phyloP scores from a whole-genome alignment of 2,888 invertebrate species.

The Andrena hattorfiana region DNA sequence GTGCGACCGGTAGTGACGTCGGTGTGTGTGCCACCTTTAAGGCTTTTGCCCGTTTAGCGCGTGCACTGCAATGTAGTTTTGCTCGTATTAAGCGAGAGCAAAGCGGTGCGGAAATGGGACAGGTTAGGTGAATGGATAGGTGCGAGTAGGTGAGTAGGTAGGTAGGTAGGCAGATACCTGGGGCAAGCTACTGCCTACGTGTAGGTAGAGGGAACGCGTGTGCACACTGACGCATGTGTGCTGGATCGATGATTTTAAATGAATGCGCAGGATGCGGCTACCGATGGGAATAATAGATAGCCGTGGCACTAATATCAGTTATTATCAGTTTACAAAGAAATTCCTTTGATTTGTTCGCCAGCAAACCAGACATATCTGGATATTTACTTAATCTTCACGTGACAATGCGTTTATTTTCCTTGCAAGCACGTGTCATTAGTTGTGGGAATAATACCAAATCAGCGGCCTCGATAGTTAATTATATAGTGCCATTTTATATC shows the following conservation, averaged over 20 bases:
- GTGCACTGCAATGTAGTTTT: constrained; percentile 37
- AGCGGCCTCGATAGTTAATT: too few species aligned
- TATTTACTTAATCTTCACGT: not conserved
- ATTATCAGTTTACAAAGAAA: constrained; percentile 29
- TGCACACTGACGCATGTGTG: constrained; percentile 46
- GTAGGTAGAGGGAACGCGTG: constrained; percentile 57
- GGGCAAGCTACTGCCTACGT: constrained; percentile 38
- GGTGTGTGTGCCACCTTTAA: constrained; percentile 25
- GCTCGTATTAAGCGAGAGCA: constrained; percentile 66
- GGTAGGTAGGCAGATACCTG: constrained; percentile 70
- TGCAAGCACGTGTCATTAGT: too few species aligned
- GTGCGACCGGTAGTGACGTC: not conserved
- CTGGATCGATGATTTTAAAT: constrained; percentile 43
- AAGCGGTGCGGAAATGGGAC: constrained; percentile 73
- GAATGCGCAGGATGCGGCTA: constrained; percentile 59
- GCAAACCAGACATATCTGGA: not conserved
- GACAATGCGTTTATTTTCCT: not conserved
- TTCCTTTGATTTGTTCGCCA: not conserved
- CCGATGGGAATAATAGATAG: constrained; percentile 53
- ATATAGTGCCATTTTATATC: too few species aligned
- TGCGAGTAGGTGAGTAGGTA: constrained; percentile 79
- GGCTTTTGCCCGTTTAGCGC: constrained; percentile 30
- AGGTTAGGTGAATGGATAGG: constrained; percentile 72
- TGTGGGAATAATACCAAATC: too few species aligned
- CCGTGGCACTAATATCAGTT: constrained; percentile 26